Conservation (phyloP, 2,797 vertebrate genomes). For the Phrynocephalus vlangalii region DNA sequence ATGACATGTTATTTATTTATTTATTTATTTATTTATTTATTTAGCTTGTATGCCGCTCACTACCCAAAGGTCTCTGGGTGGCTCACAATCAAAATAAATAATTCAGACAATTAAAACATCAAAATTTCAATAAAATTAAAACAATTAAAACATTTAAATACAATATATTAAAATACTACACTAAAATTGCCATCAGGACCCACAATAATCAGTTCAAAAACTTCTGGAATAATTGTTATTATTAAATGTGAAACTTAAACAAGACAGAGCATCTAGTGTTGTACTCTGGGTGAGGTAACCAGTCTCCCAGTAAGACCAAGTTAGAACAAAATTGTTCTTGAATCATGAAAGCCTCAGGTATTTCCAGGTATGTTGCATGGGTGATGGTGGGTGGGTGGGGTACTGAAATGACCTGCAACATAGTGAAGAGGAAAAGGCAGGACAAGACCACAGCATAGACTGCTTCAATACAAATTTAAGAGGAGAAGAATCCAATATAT, state of each 20-base stretch:
- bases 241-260: background rate
- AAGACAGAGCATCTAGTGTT: background rate
- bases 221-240: too few relatives aligned
- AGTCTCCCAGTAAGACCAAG: background rate
- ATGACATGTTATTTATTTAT: too few relatives aligned
- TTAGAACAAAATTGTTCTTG: background rate
- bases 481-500: background rate
- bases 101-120: too few relatives aligned
- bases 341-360: background rate
- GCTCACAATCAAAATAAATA: too few relatives aligned
- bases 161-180: too few relatives aligned
- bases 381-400: background rate
- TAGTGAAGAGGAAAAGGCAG: background rate
- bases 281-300: background rate
- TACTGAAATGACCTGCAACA: background rate
- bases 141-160: too few relatives aligned
- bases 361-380: background rate
- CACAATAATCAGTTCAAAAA: too few relatives aligned
- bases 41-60: too few relatives aligned
- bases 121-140: too few relatives aligned
- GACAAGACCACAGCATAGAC: background rate
- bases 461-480: background rate
- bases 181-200: too few relatives aligned
- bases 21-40: too few relatives aligned
- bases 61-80: too few relatives aligned